Evolutionary conservation across 2,113 vertebrate genomes (phyloP).

Genomic region (Macrotus californicus): DNA sequence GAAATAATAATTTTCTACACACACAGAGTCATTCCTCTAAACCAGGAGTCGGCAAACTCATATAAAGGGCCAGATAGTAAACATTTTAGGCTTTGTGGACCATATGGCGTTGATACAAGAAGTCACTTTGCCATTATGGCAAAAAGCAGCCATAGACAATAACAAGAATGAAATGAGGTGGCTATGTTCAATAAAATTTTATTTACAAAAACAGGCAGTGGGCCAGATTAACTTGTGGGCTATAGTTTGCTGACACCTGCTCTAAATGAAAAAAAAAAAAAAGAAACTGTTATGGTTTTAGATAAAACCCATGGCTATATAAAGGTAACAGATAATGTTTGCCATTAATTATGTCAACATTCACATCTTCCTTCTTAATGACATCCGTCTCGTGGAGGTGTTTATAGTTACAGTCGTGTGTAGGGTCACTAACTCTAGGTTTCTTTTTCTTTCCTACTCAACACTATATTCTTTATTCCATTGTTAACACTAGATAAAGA

Average conservation of each 20-base stretch:
- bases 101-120: neutral
- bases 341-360: neutral
- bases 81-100: neutral
- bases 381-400: neutral
- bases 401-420: neutral
- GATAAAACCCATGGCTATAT: neutral
- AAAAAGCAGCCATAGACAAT: neutral
- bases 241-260: neutral
- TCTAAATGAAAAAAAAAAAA: neutral
- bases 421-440: neutral
- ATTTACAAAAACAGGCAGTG: neutral
- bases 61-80: neutral
- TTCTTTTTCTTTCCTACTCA: neutral
- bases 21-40: neutral
- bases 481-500: neutral
- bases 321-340: neutral
- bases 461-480: neutral
- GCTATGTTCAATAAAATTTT: neutral
- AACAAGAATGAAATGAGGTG: neutral
- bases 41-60: neutral
- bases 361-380: neutral
- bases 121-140: neutral
- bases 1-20: neutral
- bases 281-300: neutral
- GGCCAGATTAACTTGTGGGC: neutral